Evolutionary conservation across 37 sponge, comb jelly and placozoan species (phyloP).

Genomic region (Crambe crambe): DNA sequence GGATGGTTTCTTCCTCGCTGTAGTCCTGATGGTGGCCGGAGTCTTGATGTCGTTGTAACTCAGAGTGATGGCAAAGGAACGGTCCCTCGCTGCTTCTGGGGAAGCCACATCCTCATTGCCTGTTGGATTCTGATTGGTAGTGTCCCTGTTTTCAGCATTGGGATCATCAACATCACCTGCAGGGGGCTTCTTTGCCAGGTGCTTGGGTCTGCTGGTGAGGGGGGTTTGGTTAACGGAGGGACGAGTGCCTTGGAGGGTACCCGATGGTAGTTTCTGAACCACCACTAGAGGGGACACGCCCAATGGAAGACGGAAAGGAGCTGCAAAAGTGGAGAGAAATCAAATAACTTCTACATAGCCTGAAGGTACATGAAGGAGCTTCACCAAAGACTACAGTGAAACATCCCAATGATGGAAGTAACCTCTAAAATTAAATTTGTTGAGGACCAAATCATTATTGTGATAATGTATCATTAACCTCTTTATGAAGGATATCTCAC

Average conservation of each 20-base stretch:
- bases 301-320: constrained; percentile 15
- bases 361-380: neutral
- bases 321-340: neutral
- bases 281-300: constrained; percentile 27
- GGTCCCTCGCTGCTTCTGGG: constrained; percentile 23
- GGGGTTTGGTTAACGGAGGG: neutral
- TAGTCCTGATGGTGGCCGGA: neutral
- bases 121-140: too few species aligned
- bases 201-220: neutral
- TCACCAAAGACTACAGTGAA: neutral
- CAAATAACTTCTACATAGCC: neutral
- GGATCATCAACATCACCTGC: neutral
- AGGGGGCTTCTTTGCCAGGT: neutral
- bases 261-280: constrained; percentile 1
- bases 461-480: too few species aligned
- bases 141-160: neutral
- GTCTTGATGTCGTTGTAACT: constrained; percentile 2
- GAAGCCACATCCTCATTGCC: constrained; percentile 20
- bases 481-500: too few species aligned
- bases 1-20: neutral
- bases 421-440: too few species aligned
- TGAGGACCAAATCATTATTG: too few species aligned
- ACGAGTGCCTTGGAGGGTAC: neutral
- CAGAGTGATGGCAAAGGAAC: constrained; percentile 1
- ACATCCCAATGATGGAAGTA: too few species aligned